Conservation (phyloP, 2,888 invertebrate genomes). For the Neria commutata region DNA sequence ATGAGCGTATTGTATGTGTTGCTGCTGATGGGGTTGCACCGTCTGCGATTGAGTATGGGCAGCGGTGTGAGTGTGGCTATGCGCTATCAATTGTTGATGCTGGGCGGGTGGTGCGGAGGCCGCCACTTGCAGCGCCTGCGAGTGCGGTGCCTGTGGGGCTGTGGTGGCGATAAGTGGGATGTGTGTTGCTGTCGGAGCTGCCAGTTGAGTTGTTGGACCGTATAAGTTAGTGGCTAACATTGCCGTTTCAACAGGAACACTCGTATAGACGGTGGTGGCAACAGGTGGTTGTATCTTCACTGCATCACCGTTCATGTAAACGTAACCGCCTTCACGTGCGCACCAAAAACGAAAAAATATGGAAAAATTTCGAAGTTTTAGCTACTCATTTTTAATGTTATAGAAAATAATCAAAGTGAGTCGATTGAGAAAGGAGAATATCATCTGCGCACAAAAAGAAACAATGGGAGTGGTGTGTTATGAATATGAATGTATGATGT, state of each 20-base stretch:
- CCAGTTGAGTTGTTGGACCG: slow-evolving; percentile 55
- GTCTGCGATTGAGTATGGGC: slow-evolving; percentile 37
- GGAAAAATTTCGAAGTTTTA: no score
- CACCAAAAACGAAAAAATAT: no score
- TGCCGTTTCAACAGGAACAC: slow-evolving; percentile 71
- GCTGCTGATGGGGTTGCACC: slow-evolving; percentile 37
- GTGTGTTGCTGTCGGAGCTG: slow-evolving; percentile 54
- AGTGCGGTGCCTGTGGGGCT: slow-evolving; percentile 44
- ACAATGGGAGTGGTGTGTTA: no score
- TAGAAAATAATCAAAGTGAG: no score
- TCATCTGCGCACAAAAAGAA: no score
- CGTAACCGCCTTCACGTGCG: slow-evolving; percentile 72
- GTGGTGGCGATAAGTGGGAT: slow-evolving; percentile 56
- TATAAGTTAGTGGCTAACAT: slow-evolving; percentile 62
- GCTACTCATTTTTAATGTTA: no score
- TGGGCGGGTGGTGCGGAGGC: slow-evolving; percentile 42
- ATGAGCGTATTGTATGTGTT: slow-evolving; percentile 35
- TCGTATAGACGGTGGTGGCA: slow-evolving; percentile 70
- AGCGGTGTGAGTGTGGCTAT: slow-evolving; percentile 33
- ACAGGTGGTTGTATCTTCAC: slow-evolving; percentile 71
- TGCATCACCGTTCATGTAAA: slow-evolving; percentile 85
- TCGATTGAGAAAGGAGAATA: no score
- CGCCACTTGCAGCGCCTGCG: slow-evolving; percentile 40
- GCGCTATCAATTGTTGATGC: slow-evolving; percentile 44
- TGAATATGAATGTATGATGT: no score